phyloP scores from a whole-genome alignment of 2,888 invertebrate genomes.

The Cryptocephalus primarius region DNA sequence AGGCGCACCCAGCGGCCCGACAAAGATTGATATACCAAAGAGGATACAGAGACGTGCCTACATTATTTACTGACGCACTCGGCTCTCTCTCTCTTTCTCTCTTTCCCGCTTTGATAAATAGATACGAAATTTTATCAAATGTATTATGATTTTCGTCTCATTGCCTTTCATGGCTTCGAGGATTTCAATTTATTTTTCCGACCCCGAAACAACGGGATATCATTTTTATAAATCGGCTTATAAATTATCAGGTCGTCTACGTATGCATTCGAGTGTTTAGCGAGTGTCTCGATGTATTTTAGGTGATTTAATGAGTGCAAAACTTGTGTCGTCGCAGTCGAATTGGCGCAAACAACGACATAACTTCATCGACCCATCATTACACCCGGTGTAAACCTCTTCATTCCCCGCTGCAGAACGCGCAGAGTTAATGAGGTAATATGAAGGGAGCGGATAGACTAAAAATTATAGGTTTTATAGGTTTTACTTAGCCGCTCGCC shows the following conservation, averaged over 20 bases:
- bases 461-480: slow-evolving; percentile 10
- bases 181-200: neutral
- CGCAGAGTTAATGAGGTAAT: slow-evolving; percentile 4
- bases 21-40: slow-evolving; percentile 28
- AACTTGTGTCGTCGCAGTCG: no score
- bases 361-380: neutral
- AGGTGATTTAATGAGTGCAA: no score
- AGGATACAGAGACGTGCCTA: slow-evolving; percentile 4
- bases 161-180: neutral
- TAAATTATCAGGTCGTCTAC: no score
- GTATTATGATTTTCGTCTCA: neutral
- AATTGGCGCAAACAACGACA: no score
- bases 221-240: no score
- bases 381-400: neutral
- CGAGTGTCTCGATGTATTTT: no score
- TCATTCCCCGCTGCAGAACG: neutral
- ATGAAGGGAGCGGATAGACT: slow-evolving; percentile 4
- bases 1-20: slow-evolving; percentile 26
- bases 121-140: slow-evolving; percentile 1
- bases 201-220: neutral
- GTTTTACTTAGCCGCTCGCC: slow-evolving; percentile 26
- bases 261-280: no score
- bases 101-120: neutral
- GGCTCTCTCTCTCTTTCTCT: neutral
- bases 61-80: neutral